Evolutionary conservation across 2,113 vertebrate species (phyloP).

Genomic region (Colaptes auratus): DNA sequence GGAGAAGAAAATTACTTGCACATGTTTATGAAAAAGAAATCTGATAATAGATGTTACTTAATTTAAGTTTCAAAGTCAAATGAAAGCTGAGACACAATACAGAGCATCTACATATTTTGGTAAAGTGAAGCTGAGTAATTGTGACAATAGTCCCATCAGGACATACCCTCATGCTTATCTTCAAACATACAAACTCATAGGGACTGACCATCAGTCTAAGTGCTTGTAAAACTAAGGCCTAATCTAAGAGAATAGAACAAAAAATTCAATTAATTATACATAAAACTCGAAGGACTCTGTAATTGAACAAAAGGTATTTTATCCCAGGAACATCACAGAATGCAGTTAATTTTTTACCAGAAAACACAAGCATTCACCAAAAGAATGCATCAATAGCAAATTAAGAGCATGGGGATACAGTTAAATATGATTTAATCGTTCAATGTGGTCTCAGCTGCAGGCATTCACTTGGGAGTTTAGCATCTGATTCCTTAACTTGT

Average conservation of each 20-base stretch:
- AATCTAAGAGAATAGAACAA: background rate
- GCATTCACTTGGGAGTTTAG: background rate
- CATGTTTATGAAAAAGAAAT: background rate
- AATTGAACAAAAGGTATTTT: background rate
- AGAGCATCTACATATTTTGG: background rate
- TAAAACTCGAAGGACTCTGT: background rate
- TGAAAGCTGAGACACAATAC: background rate
- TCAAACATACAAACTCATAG: background rate
- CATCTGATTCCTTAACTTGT: slow-evolving; percentile 3
- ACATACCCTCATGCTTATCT: background rate
- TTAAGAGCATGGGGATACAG: background rate
- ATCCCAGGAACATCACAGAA: background rate
- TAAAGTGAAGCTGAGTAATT: background rate
- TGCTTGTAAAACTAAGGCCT: background rate
- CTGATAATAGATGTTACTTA: background rate
- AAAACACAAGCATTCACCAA: background rate
- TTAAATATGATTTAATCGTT: background rate
- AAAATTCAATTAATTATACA: background rate
- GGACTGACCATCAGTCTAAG: background rate
- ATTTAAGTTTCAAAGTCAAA: background rate
- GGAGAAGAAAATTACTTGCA: background rate
- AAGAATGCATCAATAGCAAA: slow-evolving; percentile 22
- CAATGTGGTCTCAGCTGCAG: background rate
- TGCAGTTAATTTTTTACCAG: slow-evolving; percentile 47
- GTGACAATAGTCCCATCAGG: background rate